Evolutionary conservation across 2,888 invertebrate species (phyloP).

Genomic region (Amorpha juglandis): DNA sequence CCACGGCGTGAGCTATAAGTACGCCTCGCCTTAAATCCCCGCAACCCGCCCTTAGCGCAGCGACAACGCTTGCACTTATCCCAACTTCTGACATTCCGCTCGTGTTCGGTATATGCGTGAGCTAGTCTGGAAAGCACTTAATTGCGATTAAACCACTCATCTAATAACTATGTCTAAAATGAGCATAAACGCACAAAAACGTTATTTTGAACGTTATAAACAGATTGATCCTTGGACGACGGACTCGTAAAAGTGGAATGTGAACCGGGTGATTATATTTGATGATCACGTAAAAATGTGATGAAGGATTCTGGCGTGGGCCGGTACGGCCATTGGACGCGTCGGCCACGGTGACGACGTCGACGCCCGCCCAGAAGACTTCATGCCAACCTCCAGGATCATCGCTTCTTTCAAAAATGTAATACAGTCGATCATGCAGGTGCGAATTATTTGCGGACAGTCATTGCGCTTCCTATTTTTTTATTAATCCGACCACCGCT

Average conservation of each 20-base stretch:
- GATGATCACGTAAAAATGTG: no score
- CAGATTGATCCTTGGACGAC: constrained; percentile 37
- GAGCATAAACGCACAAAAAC: background rate
- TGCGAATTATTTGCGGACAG: background rate
- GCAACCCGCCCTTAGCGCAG: no score
- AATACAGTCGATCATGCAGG: no score
- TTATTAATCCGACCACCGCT: constrained; percentile 67
- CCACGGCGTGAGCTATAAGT: no score
- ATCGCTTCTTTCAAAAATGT: no score
- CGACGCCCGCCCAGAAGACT: background rate
- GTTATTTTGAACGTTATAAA: constrained; percentile 31
- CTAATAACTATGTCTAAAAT: no score
- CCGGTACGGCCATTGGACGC: no score
- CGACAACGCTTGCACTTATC: no score
- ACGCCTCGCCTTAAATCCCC: no score
- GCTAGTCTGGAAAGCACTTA: background rate
- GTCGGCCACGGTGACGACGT: background rate
- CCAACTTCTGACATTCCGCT: background rate
- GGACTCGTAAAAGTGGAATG: background rate
- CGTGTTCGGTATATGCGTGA: background rate
- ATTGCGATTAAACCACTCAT: background rate
- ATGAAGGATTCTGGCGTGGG: background rate
- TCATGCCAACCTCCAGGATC: no score
- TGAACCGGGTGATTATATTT: background rate
- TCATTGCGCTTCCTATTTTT: constrained; percentile 46